Base-by-base conservation (phyloP, 2,888 invertebrate genomes). In the Lochmaea capreae region DNA sequence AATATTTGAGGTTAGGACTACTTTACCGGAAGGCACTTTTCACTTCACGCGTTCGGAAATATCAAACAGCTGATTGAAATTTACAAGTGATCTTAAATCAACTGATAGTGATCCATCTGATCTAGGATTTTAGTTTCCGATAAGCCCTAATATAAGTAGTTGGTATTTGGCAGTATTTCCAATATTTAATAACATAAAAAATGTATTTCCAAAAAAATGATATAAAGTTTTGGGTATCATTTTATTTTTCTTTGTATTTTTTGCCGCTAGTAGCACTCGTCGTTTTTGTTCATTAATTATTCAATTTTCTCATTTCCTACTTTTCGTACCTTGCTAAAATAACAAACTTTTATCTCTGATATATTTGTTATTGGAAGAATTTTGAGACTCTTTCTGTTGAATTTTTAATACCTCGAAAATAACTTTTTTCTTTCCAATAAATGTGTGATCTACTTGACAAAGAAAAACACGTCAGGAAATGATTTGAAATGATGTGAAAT, bases 211-310 rank as follows among this genome's bases (percentile, higher is more conserved):
- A 5, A 14, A 49, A 49, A 49, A 49, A n/a, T 12, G 11, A 49
- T 49, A 49, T 49, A 49, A 49, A 14, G 49, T 46, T 46, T 3
- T 46, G 46, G 8, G 33, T 46, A 14, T 46, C 12, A 49, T n/a
- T 6, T n/a, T n/a, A 49, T n/a, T 6, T n/a, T n/a, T 14, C n/a
- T n/a, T n/a, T 8, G n/a, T 49, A 49, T 49, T 49, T 49, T 8
- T 49, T 49, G 14, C 8, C n/a, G n/a, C n/a, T n/a, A n/a, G n/a
- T 49, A 49, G 1, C n/a, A 49, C 49, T n/a, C 49, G n/a, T n/a
- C 49, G 14, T 49, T 49, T 49, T 67, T 57, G 43, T 58, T 58
- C 58, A 67, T 67, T 67, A 67, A 67, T 67, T 67, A 67, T 67
- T 67, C 18, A 67, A 67, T 58, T 67, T 67, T 26, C 43, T 43